Conservation (phyloP, 2,797 vertebrate genomes). For the Luscinia megarhynchos region DNA sequence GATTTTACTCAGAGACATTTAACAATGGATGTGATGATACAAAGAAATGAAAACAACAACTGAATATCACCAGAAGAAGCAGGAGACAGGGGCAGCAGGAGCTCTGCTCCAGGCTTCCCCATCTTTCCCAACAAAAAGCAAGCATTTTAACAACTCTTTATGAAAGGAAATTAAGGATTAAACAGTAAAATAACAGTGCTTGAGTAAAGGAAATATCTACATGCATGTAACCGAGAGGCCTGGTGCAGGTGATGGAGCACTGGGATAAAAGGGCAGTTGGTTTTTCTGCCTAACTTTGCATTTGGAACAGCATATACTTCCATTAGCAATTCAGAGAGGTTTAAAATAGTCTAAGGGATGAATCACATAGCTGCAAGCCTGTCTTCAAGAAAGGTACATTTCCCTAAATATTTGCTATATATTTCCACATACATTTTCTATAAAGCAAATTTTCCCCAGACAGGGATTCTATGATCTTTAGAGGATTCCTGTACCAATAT, state of each 20-base stretch:
- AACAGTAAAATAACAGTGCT: background rate
- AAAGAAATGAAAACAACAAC: background rate
- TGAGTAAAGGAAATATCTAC: background rate
- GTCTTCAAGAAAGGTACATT: background rate
- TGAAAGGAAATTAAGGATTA: background rate
- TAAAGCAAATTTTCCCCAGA: background rate
- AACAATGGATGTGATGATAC: background rate
- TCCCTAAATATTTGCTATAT: background rate
- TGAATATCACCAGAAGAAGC: background rate
- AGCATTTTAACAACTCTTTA: background rate
- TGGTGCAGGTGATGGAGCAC: background rate
- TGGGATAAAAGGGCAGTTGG: background rate
- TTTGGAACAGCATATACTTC: background rate
- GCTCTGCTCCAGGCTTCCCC: background rate
- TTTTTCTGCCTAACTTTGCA: background rate
- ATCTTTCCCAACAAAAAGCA: background rate
- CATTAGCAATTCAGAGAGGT: background rate
- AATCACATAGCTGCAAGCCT: constrained; percentile 22
- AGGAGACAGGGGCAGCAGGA: background rate
- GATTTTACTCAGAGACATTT: background rate
- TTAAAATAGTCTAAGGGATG: constrained; percentile 9
- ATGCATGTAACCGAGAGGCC: fast-evolving
- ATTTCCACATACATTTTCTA: background rate
- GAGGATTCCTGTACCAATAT: background rate
- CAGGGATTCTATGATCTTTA: background rate